Evolutionary conservation across 64 coral and sea anemone genomes (phyloP).

Genomic region (Anthopleura sola): DNA sequence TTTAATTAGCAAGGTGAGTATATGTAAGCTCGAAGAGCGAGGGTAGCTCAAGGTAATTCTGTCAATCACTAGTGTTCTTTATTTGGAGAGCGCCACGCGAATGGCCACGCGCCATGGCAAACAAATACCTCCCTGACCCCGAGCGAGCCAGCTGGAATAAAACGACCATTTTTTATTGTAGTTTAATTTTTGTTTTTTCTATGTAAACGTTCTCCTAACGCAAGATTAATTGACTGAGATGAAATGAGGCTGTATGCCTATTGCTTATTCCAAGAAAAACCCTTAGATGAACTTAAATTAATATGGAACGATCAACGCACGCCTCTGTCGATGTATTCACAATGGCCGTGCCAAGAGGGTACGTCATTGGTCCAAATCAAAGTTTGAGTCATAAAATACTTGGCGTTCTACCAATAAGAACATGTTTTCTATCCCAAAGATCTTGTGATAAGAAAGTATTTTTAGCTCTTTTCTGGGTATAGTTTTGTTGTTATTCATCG

Average conservation of each 20-base stretch:
- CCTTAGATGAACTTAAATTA: background rate
- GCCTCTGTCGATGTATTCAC: background rate
- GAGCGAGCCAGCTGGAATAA: constrained; percentile 65
- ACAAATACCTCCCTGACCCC: constrained; percentile 39
- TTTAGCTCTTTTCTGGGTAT: background rate
- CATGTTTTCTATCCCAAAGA: constrained; percentile 10
- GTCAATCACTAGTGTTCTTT: constrained; percentile 74
- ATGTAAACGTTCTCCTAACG: background rate
- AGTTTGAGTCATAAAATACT: background rate
- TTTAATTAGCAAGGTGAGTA: constrained; percentile 90
- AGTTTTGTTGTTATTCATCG: constrained; percentile 4
- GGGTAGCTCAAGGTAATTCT: constrained; percentile 57
- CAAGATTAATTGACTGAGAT: background rate
- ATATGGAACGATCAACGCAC: background rate
- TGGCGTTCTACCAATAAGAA: constrained; percentile 29
- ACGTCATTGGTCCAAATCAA: background rate
- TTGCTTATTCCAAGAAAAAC: background rate
- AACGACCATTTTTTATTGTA: constrained; percentile 8
- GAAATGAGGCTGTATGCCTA: background rate
- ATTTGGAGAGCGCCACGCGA: constrained; percentile 74
- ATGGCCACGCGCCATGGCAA: constrained; percentile 66
- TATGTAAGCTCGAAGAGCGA: constrained; percentile 42
- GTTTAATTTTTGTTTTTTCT: background rate
- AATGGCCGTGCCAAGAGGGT: background rate
- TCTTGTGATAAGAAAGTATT: constrained; percentile 14